These are phyloP conservation scores for Caprella mutica DNA, from an alignment of 2,888 invertebrate species.

Conservation along the genomic window DNA sequence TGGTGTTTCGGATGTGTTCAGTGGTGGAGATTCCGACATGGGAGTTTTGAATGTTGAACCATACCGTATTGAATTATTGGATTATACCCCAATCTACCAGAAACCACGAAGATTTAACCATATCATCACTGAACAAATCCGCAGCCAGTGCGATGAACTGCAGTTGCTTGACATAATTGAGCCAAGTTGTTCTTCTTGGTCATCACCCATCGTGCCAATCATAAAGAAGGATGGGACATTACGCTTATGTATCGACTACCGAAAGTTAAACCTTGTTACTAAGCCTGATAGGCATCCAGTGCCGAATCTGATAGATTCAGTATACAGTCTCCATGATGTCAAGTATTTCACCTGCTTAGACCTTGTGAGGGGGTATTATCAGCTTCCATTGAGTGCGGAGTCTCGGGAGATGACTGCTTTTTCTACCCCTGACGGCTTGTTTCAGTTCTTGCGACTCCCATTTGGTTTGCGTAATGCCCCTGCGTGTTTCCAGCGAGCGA, in stretches of 20 bases:
- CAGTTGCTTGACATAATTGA: too few relatives aligned
- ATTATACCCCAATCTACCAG: too few relatives aligned
- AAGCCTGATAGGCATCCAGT: not conserved
- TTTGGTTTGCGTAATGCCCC: not conserved
- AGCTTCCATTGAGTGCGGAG: not conserved
- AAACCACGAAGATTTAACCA: too few relatives aligned
- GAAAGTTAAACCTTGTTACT: not conserved
- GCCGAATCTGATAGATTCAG: not conserved
- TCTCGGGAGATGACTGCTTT: not conserved
- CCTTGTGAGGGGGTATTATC: not conserved
- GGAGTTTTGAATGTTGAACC: too few relatives aligned
- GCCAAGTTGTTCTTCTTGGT: too few relatives aligned
- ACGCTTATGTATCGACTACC: constrained; percentile 3
- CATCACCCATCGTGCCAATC: not conserved
- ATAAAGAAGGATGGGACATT: not conserved
- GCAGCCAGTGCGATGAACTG: too few relatives aligned
- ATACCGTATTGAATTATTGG: too few relatives aligned
- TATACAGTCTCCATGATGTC: constrained; percentile 4
- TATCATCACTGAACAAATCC: too few relatives aligned
- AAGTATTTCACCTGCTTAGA: constrained; percentile 5
- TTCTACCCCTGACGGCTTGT: not conserved
- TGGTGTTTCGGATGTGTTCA: too few relatives aligned
- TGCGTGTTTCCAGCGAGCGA: not conserved
- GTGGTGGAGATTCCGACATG: too few relatives aligned
- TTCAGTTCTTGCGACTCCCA: not conserved